A percentile compares a stretch with the other conserved stretches of the same genome.
phyloP scores from a whole-genome alignment of 2,113 vertebrate genomes.

The Rutilus rutilus region DNA sequence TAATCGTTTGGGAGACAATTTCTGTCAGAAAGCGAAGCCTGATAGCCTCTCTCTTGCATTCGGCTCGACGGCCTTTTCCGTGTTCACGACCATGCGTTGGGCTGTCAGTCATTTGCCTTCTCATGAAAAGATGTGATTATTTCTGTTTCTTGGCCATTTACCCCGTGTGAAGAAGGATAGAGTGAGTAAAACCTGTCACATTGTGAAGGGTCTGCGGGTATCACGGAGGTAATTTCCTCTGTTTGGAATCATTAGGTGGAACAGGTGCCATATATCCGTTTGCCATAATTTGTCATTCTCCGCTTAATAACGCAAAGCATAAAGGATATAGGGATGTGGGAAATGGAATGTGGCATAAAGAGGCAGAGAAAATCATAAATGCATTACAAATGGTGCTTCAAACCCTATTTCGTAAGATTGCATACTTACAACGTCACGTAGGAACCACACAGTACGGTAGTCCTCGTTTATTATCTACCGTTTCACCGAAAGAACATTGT shows the following conservation, averaged over 20 bases:
- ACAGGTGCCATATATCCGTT: neutral
- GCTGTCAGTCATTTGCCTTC: conserved; percentile 49
- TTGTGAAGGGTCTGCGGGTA: conserved; percentile 26
- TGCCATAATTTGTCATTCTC: conserved; percentile 16
- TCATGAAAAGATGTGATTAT: conserved; percentile 37
- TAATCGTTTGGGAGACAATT: conserved; percentile 63
- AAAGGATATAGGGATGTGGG: neutral
- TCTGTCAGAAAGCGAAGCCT: conserved; percentile 52
- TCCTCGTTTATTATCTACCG: conserved; percentile 39
- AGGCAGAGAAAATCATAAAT: neutral
- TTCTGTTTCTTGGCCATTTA: conserved; percentile 20
- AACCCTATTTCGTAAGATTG: neutral
- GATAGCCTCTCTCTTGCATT: conserved; percentile 57
- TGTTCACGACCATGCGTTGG: conserved; percentile 1
- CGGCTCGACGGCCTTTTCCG: conserved; percentile 49
- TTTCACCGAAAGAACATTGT: conserved; percentile 29
- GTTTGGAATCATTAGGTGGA: conserved; percentile 13
- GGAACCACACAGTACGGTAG: conserved; percentile 9
- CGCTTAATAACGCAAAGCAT: neutral
- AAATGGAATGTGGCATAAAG: neutral
- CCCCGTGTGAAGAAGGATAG: neutral
- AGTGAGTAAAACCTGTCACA: conserved; percentile 24
- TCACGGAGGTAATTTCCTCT: conserved; percentile 23
- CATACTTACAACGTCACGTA: neutral
- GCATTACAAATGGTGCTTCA: neutral